Percentiles rank a stretch among this genome's conserved stretches.
Evolutionary conservation across 2,888 invertebrate species (phyloP).

Genomic region (Linnaemya vulpina): DNA sequence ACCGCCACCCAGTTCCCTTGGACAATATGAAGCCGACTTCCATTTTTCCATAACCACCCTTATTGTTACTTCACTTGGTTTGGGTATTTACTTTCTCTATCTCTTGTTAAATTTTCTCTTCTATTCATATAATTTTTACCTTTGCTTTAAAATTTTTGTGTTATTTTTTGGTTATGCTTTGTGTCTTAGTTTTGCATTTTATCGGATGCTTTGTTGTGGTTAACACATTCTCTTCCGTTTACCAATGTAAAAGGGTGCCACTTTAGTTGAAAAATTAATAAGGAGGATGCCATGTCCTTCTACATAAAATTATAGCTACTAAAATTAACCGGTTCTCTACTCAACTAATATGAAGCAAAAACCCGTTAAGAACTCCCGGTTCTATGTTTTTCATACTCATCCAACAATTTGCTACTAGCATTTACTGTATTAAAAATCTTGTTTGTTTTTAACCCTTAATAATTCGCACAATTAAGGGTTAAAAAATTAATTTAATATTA

Average conservation of each 20-base stretch:
- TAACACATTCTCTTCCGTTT: slow-evolving; percentile 22
- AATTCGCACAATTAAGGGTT: too few relatives aligned
- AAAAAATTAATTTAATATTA: too few relatives aligned
- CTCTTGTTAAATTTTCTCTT: slow-evolving; percentile 8
- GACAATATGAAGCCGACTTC: slow-evolving; percentile 31
- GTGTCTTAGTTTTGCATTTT: slow-evolving; percentile 29
- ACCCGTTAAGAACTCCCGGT: too few relatives aligned
- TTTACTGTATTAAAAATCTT: too few relatives aligned
- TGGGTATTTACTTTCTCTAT: slow-evolving; percentile 51
- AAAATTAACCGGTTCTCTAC: too few relatives aligned
- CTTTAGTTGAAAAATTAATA: slow-evolving; percentile 31
- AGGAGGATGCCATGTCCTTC: slow-evolving; percentile 12
- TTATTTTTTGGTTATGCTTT: slow-evolving; percentile 25
- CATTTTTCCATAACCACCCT: slow-evolving; percentile 30
- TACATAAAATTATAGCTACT: too few relatives aligned
- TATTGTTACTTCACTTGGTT: slow-evolving; percentile 22
- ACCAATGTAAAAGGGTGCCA: background rate
- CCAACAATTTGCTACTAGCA: too few relatives aligned
- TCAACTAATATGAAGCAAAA: too few relatives aligned
- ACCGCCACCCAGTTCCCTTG: slow-evolving; percentile 39
- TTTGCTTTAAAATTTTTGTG: slow-evolving; percentile 10
- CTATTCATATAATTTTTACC: background rate
- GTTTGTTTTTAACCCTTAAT: too few relatives aligned
- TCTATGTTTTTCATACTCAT: too few relatives aligned
- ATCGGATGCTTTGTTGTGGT: slow-evolving; percentile 33